Evolutionary conservation across 2,113 vertebrate species (phyloP), one percentile per base, ranked within the genome.

Genomic region (Carassius auratus): DNA sequence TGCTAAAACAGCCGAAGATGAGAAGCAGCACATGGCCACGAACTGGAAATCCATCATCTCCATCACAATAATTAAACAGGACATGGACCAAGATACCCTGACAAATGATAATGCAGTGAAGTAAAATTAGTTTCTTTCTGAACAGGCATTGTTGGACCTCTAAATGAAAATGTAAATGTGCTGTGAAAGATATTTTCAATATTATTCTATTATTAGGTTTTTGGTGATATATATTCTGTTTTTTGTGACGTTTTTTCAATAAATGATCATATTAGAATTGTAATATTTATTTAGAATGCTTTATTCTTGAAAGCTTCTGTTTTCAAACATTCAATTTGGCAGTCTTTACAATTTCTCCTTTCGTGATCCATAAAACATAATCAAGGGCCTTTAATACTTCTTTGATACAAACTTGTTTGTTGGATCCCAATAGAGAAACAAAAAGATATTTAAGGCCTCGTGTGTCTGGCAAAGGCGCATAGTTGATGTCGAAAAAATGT

Each of bases 1-100:
- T 55, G 86, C 84, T 45, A 23, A 85, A 2, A 87, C 78, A 85
- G 81, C 80, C 86, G 64, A 84, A 74, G 5, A 88, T 59, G n/a
- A 48, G 77, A 75, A 81, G 77, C 64, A 62, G 76, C 74, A 59
- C 82, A 69, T 76, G 88, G 86, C 81, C 85, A 87, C 85, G 74
- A 50, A 13, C 10, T 21, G 42, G 86, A 74, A 71, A 42, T 79
- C 96, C 0, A 96, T 99, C 97, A 98, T 99, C 89, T 78, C 7
- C 0, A 19, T n/a, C 21, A 79, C 55, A 79, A 62, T 79, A 79
- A 79, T 61, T 61, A 61, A 33, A 61, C 10, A 42, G 12, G 55
- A 42, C 55, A 38, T 61, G 76, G 36, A 62, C 5, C 10, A 13
- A 62, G 55, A 61, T 61, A 57, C n/a, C 33, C 33, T 42, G 21